Conservation (phyloP, 2,113 vertebrate genomes). For the Oxygymnocypris stewartii region DNA sequence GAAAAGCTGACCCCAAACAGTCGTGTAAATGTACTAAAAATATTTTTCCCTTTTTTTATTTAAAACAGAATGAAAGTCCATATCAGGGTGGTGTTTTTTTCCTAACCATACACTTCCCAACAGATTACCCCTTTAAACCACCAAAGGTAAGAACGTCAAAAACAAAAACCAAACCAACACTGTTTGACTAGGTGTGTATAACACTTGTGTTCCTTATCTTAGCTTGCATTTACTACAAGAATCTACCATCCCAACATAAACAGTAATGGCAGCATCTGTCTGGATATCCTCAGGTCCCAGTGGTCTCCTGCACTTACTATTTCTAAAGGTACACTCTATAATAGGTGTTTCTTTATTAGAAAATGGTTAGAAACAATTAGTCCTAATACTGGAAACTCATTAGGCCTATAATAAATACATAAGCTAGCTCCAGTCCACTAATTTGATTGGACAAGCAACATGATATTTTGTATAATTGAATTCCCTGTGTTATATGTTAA, state of each 20-base stretch:
- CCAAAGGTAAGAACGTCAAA: constrained; percentile 71
- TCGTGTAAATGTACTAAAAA: neutral
- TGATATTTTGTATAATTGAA: neutral
- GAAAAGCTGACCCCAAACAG: neutral
- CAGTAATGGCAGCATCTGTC: constrained; percentile 84
- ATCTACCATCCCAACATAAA: constrained; percentile 84
- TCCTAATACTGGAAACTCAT: neutral
- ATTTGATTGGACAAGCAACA: neutral
- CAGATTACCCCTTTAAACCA: constrained; percentile 83
- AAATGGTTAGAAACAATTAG: neutral
- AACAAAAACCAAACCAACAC: neutral
- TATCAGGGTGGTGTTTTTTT: constrained; percentile 83
- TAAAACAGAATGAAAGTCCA: constrained; percentile 75
- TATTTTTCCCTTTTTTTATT: neutral
- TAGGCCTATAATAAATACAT: neutral
- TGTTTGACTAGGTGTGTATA: neutral
- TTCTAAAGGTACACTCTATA: constrained; percentile 74
- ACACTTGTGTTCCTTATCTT: constrained; percentile 8
- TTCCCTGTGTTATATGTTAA: neutral
- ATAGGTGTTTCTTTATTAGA: neutral
- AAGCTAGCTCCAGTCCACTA: neutral
- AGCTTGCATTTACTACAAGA: constrained; percentile 80
- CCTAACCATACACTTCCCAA: constrained; percentile 81
- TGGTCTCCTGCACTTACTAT: constrained; percentile 82
- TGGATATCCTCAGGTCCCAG: constrained; percentile 82